Evolutionary conservation across 2,797 vertebrate species (phyloP), one percentile per base, ranked within the genome.

Genomic region (Miichthys miiuy): DNA sequence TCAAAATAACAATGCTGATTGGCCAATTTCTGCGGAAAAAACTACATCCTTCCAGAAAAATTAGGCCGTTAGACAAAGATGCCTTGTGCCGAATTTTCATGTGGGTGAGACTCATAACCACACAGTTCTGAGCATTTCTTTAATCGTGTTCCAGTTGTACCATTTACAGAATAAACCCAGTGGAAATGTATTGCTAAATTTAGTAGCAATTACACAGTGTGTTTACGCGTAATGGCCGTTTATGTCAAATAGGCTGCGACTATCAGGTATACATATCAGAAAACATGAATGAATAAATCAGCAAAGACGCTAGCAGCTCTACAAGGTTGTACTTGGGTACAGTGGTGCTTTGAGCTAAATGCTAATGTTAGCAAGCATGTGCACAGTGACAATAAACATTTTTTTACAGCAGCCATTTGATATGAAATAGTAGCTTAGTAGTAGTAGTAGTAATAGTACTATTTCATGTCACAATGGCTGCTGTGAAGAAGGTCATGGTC

Each of bases 101-200:
- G 3, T 67, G 27, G 4, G 2, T 27, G 17, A 51, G 46, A 52
- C 23, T 42, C 27, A 23, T 58, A 6, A 47, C 34, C 38, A 44
- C n/a, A 20, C 42, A 69, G 42, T 18, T 58, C 47, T 46, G 25
- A 27, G 23, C 7, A 20, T 56, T 64, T 64, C 0, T 55, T 64
- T 20, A 9, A 69, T 51, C 27, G 54, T 46, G 18, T 58, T 72
- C 20, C 0, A 56, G 20, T 25, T 14, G 25, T 17, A 50, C 30
- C 54, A 30, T 23, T 69, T 48, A 41, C 38, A 51, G 41, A 38
- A 60, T 23, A 67, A 63, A 64, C 44, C 75, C 42, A 64, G 23
- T 44, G 38, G n/a, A 25, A 3, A 51, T 9, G 8, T 64, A 9
- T 38, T 38, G 34, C 41, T 21, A 44, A 38, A 73, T 66, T 56